Evolutionary conservation across 2,113 vertebrate species (phyloP).

Genomic region (Muntiacus reevesi): DNA sequence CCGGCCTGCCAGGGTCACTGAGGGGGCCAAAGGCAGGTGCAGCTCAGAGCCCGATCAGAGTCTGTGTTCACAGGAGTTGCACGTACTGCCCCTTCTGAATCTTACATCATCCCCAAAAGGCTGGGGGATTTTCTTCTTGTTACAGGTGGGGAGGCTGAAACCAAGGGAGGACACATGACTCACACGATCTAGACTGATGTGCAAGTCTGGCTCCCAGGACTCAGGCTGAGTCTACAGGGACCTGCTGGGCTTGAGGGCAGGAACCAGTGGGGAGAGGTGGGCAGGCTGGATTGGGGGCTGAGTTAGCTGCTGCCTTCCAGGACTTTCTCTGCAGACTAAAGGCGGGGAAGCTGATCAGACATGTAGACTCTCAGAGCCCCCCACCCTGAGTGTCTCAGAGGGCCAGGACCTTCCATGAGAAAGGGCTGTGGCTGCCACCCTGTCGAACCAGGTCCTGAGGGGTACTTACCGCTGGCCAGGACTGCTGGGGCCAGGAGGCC

Average conservation of each 20-base stretch:
- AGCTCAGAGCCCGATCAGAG: background rate
- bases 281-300: background rate
- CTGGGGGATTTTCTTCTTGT: background rate
- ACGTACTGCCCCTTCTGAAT: background rate
- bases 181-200: background rate
- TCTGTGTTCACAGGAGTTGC: background rate
- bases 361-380: background rate
- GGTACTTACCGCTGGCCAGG: conserved; percentile 85
- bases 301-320: background rate
- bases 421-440: background rate
- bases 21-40: fast-evolving
- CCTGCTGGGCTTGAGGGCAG: too few species aligned
- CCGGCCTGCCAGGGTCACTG: too few species aligned
- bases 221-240: background rate
- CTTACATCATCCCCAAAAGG: background rate
- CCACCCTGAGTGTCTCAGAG: background rate
- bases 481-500: conserved; percentile 87
- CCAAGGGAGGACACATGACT: background rate
- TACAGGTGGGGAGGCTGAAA: background rate
- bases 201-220: background rate
- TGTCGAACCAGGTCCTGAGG: background rate
- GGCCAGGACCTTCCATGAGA: background rate
- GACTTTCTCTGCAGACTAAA: background rate
- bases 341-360: background rate
- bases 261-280: background rate